phyloP scores from a whole-genome alignment of 2,797 vertebrate species.

The Leptodactylus fallax region DNA sequence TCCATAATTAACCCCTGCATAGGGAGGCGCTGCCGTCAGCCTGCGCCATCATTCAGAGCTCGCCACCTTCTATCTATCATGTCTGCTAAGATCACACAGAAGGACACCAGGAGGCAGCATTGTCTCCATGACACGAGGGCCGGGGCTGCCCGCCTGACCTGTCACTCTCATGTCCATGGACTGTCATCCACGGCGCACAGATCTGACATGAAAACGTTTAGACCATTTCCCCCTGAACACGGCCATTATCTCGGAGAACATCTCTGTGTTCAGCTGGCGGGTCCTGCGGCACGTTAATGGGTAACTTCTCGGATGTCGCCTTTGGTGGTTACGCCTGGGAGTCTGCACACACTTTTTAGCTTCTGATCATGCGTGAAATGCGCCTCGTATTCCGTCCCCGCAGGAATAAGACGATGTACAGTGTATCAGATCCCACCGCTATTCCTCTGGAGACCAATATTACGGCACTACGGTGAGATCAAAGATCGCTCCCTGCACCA shows the following conservation, averaged over 20 bases:
- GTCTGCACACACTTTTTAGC: slow-evolving; percentile 48
- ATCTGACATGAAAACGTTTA: slow-evolving; percentile 21
- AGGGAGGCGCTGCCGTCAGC: neutral
- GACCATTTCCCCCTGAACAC: neutral
- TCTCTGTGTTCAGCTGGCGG: slow-evolving; percentile 21
- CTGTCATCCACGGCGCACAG: neutral
- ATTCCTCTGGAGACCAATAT: slow-evolving; percentile 51
- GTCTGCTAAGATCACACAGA: slow-evolving; percentile 19
- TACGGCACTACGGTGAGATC: slow-evolving; percentile 32
- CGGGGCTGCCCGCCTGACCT: neutral
- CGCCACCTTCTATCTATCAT: neutral
- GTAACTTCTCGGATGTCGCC: slow-evolving; percentile 41
- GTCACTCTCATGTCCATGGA: neutral
- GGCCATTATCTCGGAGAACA: slow-evolving; percentile 24
- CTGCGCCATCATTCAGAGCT: neutral
- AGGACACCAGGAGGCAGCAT: neutral
- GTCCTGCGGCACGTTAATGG: slow-evolving; percentile 21
- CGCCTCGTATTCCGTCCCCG: neutral
- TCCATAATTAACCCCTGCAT: neutral
- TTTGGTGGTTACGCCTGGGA: slow-evolving; percentile 40
- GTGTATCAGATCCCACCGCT: slow-evolving; percentile 35
- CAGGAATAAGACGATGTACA: slow-evolving; percentile 30
- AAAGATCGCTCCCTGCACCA: slow-evolving; percentile 30
- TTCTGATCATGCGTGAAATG: slow-evolving; percentile 57
- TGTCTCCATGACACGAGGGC: neutral